A percentile compares a stretch with the other conserved stretches of the same genome.
These are phyloP conservation scores for Sander vitreus DNA, from an alignment of 2,113 vertebrate species.

Conservation along the genomic window DNA sequence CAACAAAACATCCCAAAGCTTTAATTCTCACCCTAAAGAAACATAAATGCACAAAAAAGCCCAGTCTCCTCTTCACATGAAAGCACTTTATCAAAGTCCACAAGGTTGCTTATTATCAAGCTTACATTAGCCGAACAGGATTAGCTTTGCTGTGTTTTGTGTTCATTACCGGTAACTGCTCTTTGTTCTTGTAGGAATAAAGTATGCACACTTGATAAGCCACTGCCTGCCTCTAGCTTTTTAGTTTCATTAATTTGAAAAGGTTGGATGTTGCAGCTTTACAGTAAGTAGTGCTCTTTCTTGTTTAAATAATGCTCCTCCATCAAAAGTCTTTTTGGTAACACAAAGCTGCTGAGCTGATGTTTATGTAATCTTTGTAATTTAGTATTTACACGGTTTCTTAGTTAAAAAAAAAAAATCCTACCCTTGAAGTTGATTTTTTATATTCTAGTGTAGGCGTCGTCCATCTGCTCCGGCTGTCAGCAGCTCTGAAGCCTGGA, in stretches of 20 bases:
- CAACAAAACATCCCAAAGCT: background rate
- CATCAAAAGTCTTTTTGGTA: background rate
- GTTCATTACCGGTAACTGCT: background rate
- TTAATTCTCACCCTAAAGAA: background rate
- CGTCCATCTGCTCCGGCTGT: conserved; percentile 53
- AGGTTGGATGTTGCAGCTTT: conserved; percentile 2
- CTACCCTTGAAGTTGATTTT: conserved; percentile 47
- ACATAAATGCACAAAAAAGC: background rate
- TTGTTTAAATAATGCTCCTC: background rate
- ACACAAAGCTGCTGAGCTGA: conserved; percentile 35
- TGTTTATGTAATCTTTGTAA: conserved; percentile 15
- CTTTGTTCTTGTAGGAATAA: conserved; percentile 20
- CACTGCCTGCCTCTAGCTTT: background rate
- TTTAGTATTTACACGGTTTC: conserved; percentile 10
- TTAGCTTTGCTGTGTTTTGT: conserved; percentile 9
- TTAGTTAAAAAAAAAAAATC: background rate
- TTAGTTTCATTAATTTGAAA: conserved; percentile 13
- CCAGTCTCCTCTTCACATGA: background rate
- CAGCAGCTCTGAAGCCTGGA: conserved; percentile 36
- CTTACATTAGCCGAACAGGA: conserved; percentile 14
- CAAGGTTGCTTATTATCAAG: background rate
- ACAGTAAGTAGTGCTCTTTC: background rate
- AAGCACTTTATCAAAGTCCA: background rate
- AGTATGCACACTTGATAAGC: conserved; percentile 18
- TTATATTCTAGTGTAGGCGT: conserved; percentile 22